Conservation (phyloP, 2,797 vertebrate species). For the Phrynocephalus vlangalii region DNA sequence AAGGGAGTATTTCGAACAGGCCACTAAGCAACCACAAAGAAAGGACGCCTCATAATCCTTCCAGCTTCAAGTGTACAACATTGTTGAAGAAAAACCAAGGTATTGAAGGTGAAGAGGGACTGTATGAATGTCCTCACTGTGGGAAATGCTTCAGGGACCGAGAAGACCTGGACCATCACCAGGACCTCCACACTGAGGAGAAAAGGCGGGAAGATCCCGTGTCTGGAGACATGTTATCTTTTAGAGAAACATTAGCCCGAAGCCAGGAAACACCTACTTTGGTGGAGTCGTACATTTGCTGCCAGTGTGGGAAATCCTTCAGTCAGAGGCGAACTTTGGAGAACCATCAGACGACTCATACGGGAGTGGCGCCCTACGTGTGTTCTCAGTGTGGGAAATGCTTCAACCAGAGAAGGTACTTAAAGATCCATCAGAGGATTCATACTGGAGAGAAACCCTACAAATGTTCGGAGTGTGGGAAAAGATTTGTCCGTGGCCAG, state of each 20-base stretch:
- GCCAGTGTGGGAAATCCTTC: slow-evolving; percentile 58
- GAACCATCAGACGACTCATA: slow-evolving; percentile 64
- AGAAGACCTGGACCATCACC: slow-evolving; percentile 45
- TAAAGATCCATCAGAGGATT: slow-evolving; percentile 55
- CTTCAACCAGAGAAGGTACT: slow-evolving; percentile 50
- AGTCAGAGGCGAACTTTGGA: slow-evolving; percentile 51
- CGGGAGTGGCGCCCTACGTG: slow-evolving; percentile 53
- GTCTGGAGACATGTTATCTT: no score
- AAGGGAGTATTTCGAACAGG: background rate
- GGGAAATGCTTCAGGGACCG: slow-evolving; percentile 41
- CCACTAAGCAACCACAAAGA: background rate
- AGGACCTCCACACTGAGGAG: slow-evolving; percentile 60
- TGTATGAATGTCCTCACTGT: slow-evolving; percentile 36
- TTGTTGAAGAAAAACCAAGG: slow-evolving; percentile 73
- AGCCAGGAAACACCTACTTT: no score
- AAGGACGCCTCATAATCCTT: background rate
- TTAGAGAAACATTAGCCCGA: no score
- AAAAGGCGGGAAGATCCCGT: slow-evolving; percentile 50
- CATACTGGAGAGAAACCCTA: slow-evolving; percentile 51
- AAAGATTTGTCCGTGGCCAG: slow-evolving; percentile 29
- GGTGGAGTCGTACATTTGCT: no score
- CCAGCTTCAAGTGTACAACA: background rate
- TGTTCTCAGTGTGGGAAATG: slow-evolving; percentile 54
- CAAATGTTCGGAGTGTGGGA: slow-evolving; percentile 40
- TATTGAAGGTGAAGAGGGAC: slow-evolving; percentile 74